phyloP scores from a whole-genome alignment of 53 echinoderm and acorn worm species.

The Astropecten irregularis region DNA sequence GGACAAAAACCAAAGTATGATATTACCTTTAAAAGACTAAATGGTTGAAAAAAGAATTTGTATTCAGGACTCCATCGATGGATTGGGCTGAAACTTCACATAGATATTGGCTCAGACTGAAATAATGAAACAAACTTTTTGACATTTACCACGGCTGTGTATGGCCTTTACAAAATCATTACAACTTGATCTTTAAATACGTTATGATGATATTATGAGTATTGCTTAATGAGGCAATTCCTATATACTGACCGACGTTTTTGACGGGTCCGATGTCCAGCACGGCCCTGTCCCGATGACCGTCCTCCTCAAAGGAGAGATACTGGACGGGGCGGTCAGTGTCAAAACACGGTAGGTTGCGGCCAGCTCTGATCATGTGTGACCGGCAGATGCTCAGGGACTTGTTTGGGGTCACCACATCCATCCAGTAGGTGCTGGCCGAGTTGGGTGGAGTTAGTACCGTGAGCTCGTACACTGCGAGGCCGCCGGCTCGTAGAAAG shows the following conservation, averaged over 20 bases:
- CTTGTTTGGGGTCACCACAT: slow-evolving; percentile 69
- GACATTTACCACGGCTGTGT: too few species aligned
- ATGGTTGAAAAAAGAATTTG: too few species aligned
- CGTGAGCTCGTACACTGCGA: slow-evolving; percentile 76
- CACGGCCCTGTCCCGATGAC: slow-evolving; percentile 72
- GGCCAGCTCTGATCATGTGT: slow-evolving; percentile 59
- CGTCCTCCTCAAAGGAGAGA: slow-evolving; percentile 77
- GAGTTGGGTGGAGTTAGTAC: slow-evolving; percentile 73
- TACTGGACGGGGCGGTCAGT: slow-evolving; percentile 59
- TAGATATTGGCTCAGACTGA: too few species aligned
- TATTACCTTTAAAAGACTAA: too few species aligned
- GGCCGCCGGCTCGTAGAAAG: slow-evolving; percentile 54
- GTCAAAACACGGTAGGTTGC: slow-evolving; percentile 80
- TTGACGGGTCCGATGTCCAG: slow-evolving; percentile 80
- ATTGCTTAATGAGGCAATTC: too few species aligned
- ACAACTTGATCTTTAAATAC: too few species aligned
- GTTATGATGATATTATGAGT: too few species aligned
- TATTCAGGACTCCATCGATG: too few species aligned
- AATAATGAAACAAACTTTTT: too few species aligned
- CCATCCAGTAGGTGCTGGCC: slow-evolving; percentile 74
- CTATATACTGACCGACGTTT: slow-evolving; percentile 77
- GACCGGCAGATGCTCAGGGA: slow-evolving; percentile 76
- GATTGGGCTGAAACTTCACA: too few species aligned
- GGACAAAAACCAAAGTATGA: too few species aligned
- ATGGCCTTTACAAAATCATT: too few species aligned